Conservation (phyloP, 1,140 invertebrate genomes). For the Bombus waltoni region DNA sequence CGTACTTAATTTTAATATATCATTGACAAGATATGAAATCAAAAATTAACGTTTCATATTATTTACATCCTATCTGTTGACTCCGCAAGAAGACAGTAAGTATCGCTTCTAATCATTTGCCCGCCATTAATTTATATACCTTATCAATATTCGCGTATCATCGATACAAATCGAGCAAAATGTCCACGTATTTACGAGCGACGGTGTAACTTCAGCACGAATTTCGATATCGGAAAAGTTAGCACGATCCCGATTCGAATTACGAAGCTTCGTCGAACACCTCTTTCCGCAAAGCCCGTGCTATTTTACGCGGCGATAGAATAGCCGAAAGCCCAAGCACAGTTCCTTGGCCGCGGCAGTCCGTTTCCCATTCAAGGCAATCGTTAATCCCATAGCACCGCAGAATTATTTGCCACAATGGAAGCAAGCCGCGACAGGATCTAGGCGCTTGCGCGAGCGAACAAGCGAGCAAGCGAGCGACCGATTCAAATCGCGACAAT, state of each 20-base stretch:
- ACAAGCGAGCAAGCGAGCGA: slow-evolving; percentile 1
- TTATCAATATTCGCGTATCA: too few species aligned
- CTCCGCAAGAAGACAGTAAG: too few species aligned
- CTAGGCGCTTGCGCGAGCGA: background rate
- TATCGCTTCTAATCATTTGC: too few species aligned
- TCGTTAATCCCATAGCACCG: slow-evolving; percentile 25
- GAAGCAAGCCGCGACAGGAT: slow-evolving; percentile 12
- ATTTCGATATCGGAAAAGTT: background rate
- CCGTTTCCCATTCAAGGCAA: slow-evolving; percentile 10
- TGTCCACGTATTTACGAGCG: too few species aligned
- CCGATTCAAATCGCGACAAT: slow-evolving; percentile 62
- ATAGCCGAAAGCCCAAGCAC: background rate
- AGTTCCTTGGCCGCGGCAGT: background rate
- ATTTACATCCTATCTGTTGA: too few species aligned
- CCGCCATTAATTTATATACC: too few species aligned
- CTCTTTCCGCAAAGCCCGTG: background rate
- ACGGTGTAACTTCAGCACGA: too few species aligned
- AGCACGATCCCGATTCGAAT: background rate
- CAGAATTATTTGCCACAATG: slow-evolving; percentile 61
- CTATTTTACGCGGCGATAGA: background rate
- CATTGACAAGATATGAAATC: too few species aligned
- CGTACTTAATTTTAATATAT: too few species aligned
- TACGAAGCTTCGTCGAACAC: background rate
- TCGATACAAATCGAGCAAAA: too few species aligned
- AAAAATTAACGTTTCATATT: too few species aligned